These are phyloP conservation scores for Mesembrinibis cayennensis DNA, from an alignment of 2,113 vertebrate species.

Conservation along the genomic window DNA sequence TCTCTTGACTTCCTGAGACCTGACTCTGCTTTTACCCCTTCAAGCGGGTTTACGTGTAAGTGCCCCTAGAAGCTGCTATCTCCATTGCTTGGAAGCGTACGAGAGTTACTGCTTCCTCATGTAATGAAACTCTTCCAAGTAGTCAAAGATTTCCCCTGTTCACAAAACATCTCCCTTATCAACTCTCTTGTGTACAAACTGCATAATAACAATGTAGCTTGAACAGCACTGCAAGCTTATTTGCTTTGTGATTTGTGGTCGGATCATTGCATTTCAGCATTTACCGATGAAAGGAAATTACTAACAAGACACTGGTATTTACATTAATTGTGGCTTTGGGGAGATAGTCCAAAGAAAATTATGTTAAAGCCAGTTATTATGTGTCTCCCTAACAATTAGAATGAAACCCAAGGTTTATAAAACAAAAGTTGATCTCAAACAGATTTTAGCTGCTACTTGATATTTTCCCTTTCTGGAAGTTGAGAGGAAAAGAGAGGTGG, in stretches of 20 bases:
- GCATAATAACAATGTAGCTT: not conserved
- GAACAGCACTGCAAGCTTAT: not conserved
- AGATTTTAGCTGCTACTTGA: not conserved
- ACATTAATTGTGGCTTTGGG: conserved; percentile 66
- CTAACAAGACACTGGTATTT: conserved; percentile 42
- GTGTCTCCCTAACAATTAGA: conserved; percentile 52
- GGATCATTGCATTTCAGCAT: conserved; percentile 19
- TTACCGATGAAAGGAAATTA: conserved; percentile 63
- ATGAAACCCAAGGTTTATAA: conserved; percentile 26
- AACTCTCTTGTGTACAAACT: not conserved
- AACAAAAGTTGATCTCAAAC: conserved; percentile 4
- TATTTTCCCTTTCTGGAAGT: not conserved
- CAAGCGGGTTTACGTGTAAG: not conserved
- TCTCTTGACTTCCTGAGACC: not conserved
- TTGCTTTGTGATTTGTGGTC: conserved; percentile 60
- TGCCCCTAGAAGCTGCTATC: not conserved
- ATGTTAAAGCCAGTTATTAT: conserved; percentile 55
- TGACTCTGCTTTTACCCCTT: not conserved
- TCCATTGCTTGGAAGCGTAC: not conserved
- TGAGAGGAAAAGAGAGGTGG: not conserved
- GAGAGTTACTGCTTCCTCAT: not conserved
- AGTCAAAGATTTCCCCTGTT: not conserved
- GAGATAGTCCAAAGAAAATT: conserved; percentile 69
- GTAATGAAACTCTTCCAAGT: not conserved
- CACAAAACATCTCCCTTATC: not conserved